Evolutionary conservation across 2,113 vertebrate genomes (phyloP), one percentile per base, ranked within the genome.

Genomic region (Tautogolabrus adspersus): DNA sequence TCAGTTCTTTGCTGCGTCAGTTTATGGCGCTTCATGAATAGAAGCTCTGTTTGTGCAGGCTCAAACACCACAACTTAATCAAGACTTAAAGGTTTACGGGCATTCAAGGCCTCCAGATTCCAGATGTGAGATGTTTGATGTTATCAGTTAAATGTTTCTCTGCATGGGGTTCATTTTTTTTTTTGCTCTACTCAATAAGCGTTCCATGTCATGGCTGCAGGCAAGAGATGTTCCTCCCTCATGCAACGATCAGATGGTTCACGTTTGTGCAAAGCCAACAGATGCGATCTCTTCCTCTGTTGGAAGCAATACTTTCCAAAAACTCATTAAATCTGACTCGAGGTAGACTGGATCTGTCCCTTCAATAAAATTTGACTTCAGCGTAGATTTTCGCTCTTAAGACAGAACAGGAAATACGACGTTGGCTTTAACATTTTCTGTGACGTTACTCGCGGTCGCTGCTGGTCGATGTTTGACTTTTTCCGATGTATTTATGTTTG

Each of bases 21-120:
- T 23, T 70, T 40, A 54, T 84, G 75, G 67, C 57, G 72, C 80
- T 86, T 83, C 63, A 75, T 88, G 54, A 91, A 88, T 77, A 38
- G 63, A 59, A 3, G 55, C 59, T 72, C 75, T 90, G 79, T 83
- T 52, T 82, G 44, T 10, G 73, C 49, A 23, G n/a, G 66, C 57
- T 80, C n/a, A 73, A 46, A 81, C 42, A 15, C 64, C 67, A 65
- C 68, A 10, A 67, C 84, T 59, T 79, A 75, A 89, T 79, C 79
- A 49, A 49, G 6, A 85, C 2, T 2, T 51, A 13, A 23, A 16
- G 52, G 4, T 40, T 71, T 57, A 22, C 22, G 75, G 65, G 70
- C 13, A 54, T 56, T 60, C 55, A 42, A 42, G 18, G 44, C 12
- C 30, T 34, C 6, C 30, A 13, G 47, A 19, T 3, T 19, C 18